Evolutionary conservation across 2,113 vertebrate genomes (phyloP).

Genomic region (Cercopithecus mona): DNA sequence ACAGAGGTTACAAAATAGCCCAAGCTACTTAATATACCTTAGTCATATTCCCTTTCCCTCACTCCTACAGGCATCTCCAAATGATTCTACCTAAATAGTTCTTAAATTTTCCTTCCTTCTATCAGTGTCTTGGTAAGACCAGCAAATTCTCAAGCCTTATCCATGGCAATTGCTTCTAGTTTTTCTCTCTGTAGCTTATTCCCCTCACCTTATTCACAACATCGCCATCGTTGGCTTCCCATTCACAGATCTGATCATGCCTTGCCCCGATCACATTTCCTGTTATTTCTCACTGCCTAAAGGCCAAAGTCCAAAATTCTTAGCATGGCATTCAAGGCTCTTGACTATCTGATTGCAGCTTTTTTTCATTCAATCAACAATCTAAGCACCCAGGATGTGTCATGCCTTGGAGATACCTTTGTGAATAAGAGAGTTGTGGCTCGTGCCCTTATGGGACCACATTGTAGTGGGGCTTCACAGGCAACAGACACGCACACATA

Average conservation of each 20-base stretch:
- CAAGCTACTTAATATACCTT: not conserved
- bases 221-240: not conserved
- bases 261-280: not conserved
- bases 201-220: not conserved
- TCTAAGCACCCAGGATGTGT: not conserved
- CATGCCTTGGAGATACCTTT: not conserved
- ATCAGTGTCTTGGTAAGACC: not conserved
- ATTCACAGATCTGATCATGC: not conserved
- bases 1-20: not conserved
- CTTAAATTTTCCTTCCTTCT: not conserved
- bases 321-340: not conserved
- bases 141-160: not conserved
- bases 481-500: not conserved
- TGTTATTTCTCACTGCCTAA: not conserved
- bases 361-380: slow-evolving; percentile 7
- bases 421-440: not conserved
- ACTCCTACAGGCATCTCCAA: not conserved
- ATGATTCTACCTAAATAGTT: not conserved
- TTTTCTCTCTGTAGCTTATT: not conserved
- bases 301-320: not conserved
- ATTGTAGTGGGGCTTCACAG: not conserved
- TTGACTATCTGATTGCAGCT: not conserved
- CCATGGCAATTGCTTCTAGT: not conserved
- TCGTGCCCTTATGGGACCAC: not conserved
- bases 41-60: not conserved